Percentiles rank a stretch among this genome's conserved stretches.
phyloP scores from a whole-genome alignment of 2,113 vertebrate species.

The Malurus elegans region DNA sequence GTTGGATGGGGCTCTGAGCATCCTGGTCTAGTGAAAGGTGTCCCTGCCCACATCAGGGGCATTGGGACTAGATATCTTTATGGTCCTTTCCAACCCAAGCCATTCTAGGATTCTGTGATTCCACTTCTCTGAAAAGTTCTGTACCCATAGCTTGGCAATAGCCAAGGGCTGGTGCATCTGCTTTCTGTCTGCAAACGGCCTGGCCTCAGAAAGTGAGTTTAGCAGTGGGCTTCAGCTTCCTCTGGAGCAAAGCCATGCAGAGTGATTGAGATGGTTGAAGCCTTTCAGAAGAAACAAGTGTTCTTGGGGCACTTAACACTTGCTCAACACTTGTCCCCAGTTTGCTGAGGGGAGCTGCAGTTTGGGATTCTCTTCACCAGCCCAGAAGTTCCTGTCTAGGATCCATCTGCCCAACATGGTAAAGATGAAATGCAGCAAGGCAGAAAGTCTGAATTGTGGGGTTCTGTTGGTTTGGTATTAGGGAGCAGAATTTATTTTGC shows the following conservation, averaged over 20 bases:
- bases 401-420: background rate
- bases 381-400: background rate
- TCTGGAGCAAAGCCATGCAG: background rate
- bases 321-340: background rate
- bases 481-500: background rate
- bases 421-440: background rate
- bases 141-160: background rate
- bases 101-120: background rate
- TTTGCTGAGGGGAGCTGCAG: background rate
- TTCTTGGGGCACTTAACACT: background rate
- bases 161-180: background rate
- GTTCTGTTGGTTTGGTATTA: background rate
- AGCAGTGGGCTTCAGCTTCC: background rate
- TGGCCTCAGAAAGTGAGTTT: background rate
- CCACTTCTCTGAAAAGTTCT: background rate
- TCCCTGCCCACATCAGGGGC: accelerated
- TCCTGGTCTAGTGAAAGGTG: background rate
- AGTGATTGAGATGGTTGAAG: background rate
- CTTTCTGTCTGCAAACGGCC: background rate
- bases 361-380: background rate
- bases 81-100: background rate
- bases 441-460: background rate
- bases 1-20: background rate
- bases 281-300: background rate
- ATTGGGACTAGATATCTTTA: background rate